Base-by-base conservation (phyloP, 2,113 vertebrate species). In the Apodemus speciosus region DNA sequence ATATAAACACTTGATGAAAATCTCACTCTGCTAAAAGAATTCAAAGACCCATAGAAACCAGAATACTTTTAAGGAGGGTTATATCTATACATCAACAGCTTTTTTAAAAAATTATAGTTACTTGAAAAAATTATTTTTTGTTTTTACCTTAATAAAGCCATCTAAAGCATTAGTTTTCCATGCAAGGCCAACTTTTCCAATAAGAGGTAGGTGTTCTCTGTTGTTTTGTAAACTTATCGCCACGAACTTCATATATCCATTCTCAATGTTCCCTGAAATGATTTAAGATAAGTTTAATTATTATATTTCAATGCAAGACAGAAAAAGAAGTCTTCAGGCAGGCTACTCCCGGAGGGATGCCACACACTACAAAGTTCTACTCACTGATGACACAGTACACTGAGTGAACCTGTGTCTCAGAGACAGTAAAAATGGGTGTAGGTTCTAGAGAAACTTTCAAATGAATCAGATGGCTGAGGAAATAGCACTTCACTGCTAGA, bases 101-200 rank as follows among this genome's bases (percentile, higher is more conserved):
- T 46, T 46, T 46, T 46, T 46, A 46, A 46, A 46, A 46, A 46
- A 46, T 46, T 46, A 56, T 8, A 15, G 20, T 30, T 46, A 92
- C 7, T 25, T 51, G n/a, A 89, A 85, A 51, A 91, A 58, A 93
- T 60, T 81, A 66, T 60, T 75, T 35, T 21, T 85, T n/a, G 27
- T 56, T 58, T 80, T 97, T 96, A 99, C 98, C 98, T 99, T 96
- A 92, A 98, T 66, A 18, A 40, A 97, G 95, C 98, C 98, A 94
- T 97, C 95, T 89, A 98, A 96, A 18, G 40, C 25, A 62, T 94
- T 85, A 27, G 97, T 98, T 91, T 96, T 97, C 98, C 98, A 99
- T 84, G 93, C 95, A 75, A 99, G 96, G 35, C 97, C 97, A 85
- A 97, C 77, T 81, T 97, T 98, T 75, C 98, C 98, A 95, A 56